Conservation (phyloP, 1,140 invertebrate species). For the fruit fly (Drosophila melanogaster) region DNA sequence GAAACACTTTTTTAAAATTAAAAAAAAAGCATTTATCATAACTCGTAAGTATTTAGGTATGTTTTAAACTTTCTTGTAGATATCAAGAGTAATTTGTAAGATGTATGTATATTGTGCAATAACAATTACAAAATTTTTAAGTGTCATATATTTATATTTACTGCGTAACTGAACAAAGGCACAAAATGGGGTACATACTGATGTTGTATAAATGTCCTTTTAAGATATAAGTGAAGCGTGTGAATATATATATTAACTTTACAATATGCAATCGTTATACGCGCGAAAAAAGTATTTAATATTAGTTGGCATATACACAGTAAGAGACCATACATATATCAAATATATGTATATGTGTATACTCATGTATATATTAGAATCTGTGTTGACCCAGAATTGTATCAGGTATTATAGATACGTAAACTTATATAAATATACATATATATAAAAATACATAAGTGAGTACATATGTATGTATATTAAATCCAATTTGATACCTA, state of each 20-base stretch:
- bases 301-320: neutral
- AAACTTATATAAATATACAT: constrained; percentile 14
- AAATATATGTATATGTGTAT: constrained; percentile 12
- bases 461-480: neutral
- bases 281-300: constrained; percentile 5
- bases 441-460: constrained; percentile 6
- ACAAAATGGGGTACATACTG: neutral
- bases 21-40: too few relatives aligned
- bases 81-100: too few relatives aligned
- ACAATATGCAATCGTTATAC: neutral
- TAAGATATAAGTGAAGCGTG: neutral
- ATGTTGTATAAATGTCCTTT: neutral
- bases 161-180: neutral
- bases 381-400: constrained; percentile 19
- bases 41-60: too few relatives aligned
- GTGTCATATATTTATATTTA: too few relatives aligned
- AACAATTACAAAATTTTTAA: too few relatives aligned
- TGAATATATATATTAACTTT: neutral
- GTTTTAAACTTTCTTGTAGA: too few relatives aligned
- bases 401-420: constrained; percentile 5
- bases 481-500: neutral
- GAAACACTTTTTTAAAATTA: neutral
- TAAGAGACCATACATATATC: constrained; percentile 11
- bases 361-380: constrained; percentile 23
- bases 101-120: too few relatives aligned